phyloP scores from a whole-genome alignment of 2,797 vertebrate genomes.

The Cryptoprocta ferox region DNA sequence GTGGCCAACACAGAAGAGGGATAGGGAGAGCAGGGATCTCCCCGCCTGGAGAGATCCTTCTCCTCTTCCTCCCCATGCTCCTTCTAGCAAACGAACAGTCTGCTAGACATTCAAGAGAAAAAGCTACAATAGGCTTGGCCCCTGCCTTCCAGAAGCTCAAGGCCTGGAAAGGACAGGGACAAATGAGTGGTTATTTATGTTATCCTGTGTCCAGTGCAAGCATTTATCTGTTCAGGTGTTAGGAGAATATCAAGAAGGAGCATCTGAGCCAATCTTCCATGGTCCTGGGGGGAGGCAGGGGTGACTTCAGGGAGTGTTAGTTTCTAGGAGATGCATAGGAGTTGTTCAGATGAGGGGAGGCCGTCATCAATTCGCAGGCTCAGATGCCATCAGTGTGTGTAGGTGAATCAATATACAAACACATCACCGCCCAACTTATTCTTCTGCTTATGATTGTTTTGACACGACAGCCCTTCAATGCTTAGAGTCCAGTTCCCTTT shows the following conservation, averaged over 20 bases:
- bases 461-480: neutral
- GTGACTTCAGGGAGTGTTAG: neutral
- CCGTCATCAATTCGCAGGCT: neutral
- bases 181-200: neutral
- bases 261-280: neutral
- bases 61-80: neutral
- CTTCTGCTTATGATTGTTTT: neutral
- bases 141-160: neutral
- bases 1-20: neutral
- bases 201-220: neutral
- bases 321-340: neutral
- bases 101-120: neutral
- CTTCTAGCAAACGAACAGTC: neutral
- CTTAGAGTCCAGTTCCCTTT: neutral
- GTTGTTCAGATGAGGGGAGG: neutral
- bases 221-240: neutral
- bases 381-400: accelerated
- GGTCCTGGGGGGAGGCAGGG: neutral
- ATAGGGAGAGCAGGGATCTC: neutral
- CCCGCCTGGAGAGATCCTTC: neutral
- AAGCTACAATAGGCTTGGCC: neutral
- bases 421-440: neutral
- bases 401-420: neutral
- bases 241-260: neutral
- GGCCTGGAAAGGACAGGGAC: neutral